Base-by-base conservation (phyloP, 2,113 vertebrate genomes). In the Meleagris gallopavo region DNA sequence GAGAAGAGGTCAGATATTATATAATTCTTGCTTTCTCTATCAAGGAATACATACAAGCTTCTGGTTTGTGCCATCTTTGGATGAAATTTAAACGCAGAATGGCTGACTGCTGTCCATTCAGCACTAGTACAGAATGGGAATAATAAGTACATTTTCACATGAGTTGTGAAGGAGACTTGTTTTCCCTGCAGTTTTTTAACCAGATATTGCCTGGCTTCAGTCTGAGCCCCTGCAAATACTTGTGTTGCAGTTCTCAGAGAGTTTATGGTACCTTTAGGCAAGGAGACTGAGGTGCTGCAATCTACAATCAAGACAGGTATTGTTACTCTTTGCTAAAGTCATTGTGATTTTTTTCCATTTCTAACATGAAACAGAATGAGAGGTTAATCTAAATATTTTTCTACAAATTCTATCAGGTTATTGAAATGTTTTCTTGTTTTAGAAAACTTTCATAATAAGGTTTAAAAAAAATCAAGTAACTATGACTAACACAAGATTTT, bases 221-320 rank as follows among this genome's bases (percentile, higher is more conserved):
- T 55, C 70, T 4, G 2, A 71, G 13, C 5, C 66, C 4, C 43
- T 67, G 18, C 20, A 72, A 65, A 76, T 25, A 12, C 6, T 46
- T 62, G 18, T 64, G 10, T 61, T 65, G 13, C 19, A 91, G 21
- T 52, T 88, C 55, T 8, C 36, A 43, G 48, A 61, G n/a, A 76
- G 14, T 3, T 83, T 69, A 27, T 13, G 24, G 48, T 2, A 2
- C 38, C 11, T 17, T 91, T 1, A 0, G 21, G 29, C 45, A 88
- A 60, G 19, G 66, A 87, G 72, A 66, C 43, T 0, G 0, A 45
- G 9, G 8, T 73, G 50, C 34, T 4, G 2, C 30, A 72, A 36
- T 19, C 15, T 40, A 69, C 10, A 67, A 21, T 75, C 34, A 67
- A 79, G 34, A 36, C 52, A 60, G 21, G 5, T 30, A 19, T 78